These are phyloP conservation scores for Sebastolobus altivelis DNA, from an alignment of 2,797 vertebrate species.

Conservation along the genomic window DNA sequence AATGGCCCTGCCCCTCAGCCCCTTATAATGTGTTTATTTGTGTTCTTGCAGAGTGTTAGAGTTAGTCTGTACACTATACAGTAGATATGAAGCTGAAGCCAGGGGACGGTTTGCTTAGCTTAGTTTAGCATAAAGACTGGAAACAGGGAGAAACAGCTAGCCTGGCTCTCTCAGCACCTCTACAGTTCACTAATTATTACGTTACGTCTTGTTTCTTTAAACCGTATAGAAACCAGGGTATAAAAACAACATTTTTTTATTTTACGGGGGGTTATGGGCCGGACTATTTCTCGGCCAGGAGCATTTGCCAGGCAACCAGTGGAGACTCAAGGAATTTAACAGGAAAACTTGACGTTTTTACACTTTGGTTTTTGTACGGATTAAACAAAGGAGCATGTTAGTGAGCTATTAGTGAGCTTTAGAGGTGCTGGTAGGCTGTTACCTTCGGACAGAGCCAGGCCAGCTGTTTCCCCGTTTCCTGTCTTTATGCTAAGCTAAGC, in stretches of 20 bases:
- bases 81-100: conserved; percentile 8
- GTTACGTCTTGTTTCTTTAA: background rate
- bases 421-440: background rate
- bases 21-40: background rate
- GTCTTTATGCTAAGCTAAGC: background rate
- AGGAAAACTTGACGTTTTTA: background rate
- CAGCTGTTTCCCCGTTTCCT: background rate
- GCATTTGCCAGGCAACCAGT: background rate
- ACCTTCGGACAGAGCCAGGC: background rate
- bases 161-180: background rate
- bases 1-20: too few species aligned
- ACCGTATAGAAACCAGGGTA: background rate
- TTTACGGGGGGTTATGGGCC: background rate
- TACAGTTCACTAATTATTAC: background rate
- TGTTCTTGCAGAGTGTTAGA: background rate
- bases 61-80: background rate
- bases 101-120: background rate
- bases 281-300: background rate
- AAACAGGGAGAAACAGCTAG: background rate
- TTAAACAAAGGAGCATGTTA: background rate
- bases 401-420: background rate
- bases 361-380: background rate
- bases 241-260: background rate
- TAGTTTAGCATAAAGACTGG: conserved; percentile 1
- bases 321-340: background rate